A percentile compares a stretch with the other conserved stretches of the same genome.
phyloP scores from a whole-genome alignment of 1,140 invertebrate genomes.

The Ips typographus region DNA sequence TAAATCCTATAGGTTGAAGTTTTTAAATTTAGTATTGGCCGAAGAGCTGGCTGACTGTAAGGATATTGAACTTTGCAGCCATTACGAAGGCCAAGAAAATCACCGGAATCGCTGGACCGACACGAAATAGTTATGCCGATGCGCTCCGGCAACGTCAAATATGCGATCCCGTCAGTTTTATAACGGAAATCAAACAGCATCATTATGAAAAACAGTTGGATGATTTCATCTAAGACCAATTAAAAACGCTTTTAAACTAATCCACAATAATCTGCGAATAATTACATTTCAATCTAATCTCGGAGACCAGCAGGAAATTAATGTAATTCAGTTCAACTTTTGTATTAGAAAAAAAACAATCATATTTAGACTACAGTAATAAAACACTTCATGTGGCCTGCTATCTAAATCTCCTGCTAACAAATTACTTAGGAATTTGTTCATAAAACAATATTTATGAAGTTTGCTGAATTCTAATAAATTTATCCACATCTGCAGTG shows the following conservation, averaged over 20 bases:
- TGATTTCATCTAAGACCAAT: neutral
- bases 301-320: neutral
- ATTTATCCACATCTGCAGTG: too few relatives aligned
- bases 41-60: neutral
- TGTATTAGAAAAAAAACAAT: neutral
- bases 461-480: too few relatives aligned
- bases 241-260: neutral
- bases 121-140: constrained; percentile 19
- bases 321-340: neutral
- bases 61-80: constrained; percentile 26
- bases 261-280: neutral
- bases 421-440: too few relatives aligned
- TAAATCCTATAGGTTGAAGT: neutral
- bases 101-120: constrained; percentile 14
- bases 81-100: constrained; percentile 24
- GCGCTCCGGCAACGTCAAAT: constrained; percentile 18
- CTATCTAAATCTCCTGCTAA: too few relatives aligned
- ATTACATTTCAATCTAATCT: neutral
- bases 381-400: neutral
- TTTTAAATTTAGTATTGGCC: neutral
- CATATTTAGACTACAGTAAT: neutral
- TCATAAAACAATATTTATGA: too few relatives aligned
- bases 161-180: constrained; percentile 17
- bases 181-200: constrained; percentile 14
- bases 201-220: neutral